A percentile compares a stretch with the other conserved stretches of the same genome.
These are phyloP conservation scores for Thera britannica DNA, from an alignment of 2,888 invertebrate genomes.

Conservation along the genomic window DNA sequence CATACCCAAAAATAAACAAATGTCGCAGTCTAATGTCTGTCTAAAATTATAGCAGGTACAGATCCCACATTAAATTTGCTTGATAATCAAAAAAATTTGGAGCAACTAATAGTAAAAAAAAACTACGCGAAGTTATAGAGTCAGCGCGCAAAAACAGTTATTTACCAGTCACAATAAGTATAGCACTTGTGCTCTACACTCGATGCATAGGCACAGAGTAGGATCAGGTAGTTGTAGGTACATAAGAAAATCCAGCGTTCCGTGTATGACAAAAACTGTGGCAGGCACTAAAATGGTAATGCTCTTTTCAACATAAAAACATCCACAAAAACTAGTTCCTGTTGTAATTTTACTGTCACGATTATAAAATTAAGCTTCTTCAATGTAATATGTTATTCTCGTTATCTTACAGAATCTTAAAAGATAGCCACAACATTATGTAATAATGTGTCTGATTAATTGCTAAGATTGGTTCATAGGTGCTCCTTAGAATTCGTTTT, in stretches of 20 bases:
- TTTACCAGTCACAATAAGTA: no score
- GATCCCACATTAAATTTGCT: no score
- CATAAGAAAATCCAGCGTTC: background rate
- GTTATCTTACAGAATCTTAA: slow-evolving; percentile 20
- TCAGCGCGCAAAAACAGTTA: no score
- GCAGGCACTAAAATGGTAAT: background rate
- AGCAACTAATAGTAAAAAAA: no score
- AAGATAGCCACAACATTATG: slow-evolving; percentile 27
- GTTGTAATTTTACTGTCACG: slow-evolving; percentile 26
- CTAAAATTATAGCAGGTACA: no score
- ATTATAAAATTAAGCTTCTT: slow-evolving; percentile 33
- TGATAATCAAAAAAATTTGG: no score
- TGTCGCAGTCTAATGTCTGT: no score
- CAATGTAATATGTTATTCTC: slow-evolving; percentile 16
- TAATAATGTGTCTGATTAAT: slow-evolving; percentile 67
- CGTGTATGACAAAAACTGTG: slow-evolving; percentile 9
- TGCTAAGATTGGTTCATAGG: slow-evolving; percentile 65
- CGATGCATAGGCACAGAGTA: no score
- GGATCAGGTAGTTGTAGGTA: no score
- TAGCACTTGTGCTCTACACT: no score
- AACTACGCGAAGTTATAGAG: no score
- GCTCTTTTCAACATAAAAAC: background rate
- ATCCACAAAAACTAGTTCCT: slow-evolving; percentile 22
- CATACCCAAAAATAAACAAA: no score
- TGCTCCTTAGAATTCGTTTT: slow-evolving; percentile 52